These are phyloP conservation scores for Eurystomus glaucurus DNA, from an alignment of 2,797 vertebrate genomes.

Conservation along the genomic window DNA sequence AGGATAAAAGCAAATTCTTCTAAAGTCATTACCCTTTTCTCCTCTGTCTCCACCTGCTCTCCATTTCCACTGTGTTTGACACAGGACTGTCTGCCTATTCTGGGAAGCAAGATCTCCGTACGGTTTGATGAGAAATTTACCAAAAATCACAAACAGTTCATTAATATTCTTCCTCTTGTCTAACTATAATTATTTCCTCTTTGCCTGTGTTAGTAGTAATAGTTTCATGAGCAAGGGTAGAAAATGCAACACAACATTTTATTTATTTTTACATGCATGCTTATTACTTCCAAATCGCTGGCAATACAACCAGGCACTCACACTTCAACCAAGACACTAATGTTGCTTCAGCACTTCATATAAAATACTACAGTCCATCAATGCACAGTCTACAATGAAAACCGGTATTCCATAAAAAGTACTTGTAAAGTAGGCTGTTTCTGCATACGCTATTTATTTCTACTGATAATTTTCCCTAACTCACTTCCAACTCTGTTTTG, in stretches of 20 bases:
- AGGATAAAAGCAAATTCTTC: not conserved
- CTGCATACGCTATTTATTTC: slow-evolving; percentile 26
- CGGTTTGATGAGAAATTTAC: not conserved
- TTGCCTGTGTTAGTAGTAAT: not conserved
- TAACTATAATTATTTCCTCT: not conserved
- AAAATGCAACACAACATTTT: not conserved
- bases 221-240: not conserved
- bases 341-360: not conserved
- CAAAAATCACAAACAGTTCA: not conserved
- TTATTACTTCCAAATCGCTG: not conserved
- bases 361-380: slow-evolving; percentile 23
- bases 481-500: slow-evolving; percentile 25
- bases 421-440: not conserved
- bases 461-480: slow-evolving; percentile 16
- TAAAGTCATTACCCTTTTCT: not conserved
- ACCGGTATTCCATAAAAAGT: slow-evolving; percentile 19
- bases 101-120: not conserved
- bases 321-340: not conserved
- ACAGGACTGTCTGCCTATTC: not conserved
- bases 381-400: not conserved
- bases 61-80: not conserved
- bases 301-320: not conserved
- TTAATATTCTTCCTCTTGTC: not conserved
- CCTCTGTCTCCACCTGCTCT: not conserved
- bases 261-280: not conserved